A percentile compares a stretch with the other conserved stretches of the same genome.
Conservation (phyloP, 2,888 invertebrate species). For the Phyllotreta striolata region DNA sequence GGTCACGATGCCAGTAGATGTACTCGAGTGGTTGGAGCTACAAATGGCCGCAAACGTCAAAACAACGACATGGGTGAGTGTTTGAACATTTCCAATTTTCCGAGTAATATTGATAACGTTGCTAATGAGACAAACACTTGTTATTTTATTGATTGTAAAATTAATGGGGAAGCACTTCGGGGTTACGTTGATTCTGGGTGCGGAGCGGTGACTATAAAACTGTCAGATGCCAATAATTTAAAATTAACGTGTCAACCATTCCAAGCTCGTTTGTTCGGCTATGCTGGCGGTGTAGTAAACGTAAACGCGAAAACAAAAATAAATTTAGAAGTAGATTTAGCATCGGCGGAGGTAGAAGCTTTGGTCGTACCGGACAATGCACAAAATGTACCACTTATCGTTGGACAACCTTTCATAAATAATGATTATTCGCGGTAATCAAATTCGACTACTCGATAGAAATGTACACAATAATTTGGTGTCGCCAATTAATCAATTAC, state of each 20-base stretch:
- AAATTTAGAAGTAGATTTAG: constrained; percentile 4
- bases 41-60: neutral
- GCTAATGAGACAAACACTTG: constrained; percentile 30
- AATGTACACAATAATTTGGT: neutral
- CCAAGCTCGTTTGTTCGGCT: neutral
- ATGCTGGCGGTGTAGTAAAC: neutral
- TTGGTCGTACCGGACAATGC: constrained; percentile 39
- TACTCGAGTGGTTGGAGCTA: constrained; percentile 7
- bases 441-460: constrained; percentile 17
- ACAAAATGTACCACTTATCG: constrained; percentile 39
- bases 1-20: constrained; percentile 32
- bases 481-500: neutral
- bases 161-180: constrained; percentile 31
- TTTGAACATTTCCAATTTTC: constrained; percentile 13
- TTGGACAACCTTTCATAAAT: constrained; percentile 33
- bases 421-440: constrained; percentile 31
- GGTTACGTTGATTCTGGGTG: constrained; percentile 40
- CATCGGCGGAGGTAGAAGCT: constrained; percentile 5
- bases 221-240: constrained; percentile 11
- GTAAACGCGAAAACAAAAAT: neutral
- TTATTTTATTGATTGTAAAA: too few species aligned
- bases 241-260: neutral
- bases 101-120: neutral
- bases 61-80: constrained; percentile 21
- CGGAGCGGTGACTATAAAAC: constrained; percentile 31